Evolutionary conservation across 2,888 invertebrate genomes (phyloP).

Genomic region (Sinotaia quadrata): DNA sequence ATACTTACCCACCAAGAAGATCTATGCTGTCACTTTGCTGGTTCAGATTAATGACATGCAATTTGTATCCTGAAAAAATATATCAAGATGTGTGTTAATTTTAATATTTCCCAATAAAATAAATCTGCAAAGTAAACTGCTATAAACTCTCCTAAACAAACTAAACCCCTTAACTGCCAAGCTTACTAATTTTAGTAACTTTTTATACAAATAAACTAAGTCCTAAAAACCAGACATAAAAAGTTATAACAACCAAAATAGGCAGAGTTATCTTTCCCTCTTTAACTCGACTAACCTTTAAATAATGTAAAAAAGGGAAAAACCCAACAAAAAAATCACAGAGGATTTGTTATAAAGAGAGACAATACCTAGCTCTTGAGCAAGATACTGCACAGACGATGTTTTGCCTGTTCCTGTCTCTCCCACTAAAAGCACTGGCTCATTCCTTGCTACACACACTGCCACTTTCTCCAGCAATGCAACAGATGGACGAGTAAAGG

Average conservation of each 20-base stretch:
- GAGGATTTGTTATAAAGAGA: background rate
- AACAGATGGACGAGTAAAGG: constrained; percentile 67
- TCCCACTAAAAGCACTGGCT: constrained; percentile 94
- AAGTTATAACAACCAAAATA: no score
- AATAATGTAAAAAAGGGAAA: no score
- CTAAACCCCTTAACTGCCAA: no score
- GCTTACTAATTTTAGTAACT: no score
- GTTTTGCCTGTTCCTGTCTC: constrained; percentile 99
- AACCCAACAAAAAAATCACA: no score
- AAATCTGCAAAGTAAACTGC: background rate
- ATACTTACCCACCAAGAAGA: constrained; percentile 87
- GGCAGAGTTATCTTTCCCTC: no score
- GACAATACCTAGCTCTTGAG: constrained; percentile 79
- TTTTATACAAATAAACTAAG: no score
- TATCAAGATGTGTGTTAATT: no score
- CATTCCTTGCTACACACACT: constrained; percentile 85
- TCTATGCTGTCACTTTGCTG: constrained; percentile 98
- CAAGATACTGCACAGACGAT: constrained; percentile 91
- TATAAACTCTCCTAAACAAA: background rate
- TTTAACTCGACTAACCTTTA: background rate
- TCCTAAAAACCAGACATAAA: no score
- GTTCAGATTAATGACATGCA: constrained; percentile 98
- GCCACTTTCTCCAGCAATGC: constrained; percentile 85
- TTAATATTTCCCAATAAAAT: no score
- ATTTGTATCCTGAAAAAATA: constrained; percentile 78